A percentile compares a stretch with the other conserved stretches of the same genome.
phyloP scores from a whole-genome alignment of 2,888 invertebrate genomes.

The Idaea dimidiata region DNA sequence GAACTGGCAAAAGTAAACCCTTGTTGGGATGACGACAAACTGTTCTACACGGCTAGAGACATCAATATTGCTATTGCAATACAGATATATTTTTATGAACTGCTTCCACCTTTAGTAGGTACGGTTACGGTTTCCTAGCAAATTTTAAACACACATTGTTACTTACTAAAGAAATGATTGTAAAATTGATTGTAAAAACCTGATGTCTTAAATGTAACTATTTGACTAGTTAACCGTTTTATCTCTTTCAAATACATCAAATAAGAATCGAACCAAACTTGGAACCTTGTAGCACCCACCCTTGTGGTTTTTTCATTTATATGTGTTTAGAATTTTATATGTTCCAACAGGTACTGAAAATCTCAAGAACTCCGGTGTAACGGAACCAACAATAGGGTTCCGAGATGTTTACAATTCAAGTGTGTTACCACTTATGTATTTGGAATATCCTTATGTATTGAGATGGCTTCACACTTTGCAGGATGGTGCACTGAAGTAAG shows the following conservation, averaged over 20 bases:
- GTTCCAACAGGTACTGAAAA: slow-evolving; percentile 42
- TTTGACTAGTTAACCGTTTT: neutral
- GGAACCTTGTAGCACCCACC: too few relatives aligned
- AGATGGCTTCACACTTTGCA: slow-evolving; percentile 51
- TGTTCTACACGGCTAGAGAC: slow-evolving; percentile 47
- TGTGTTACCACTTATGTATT: slow-evolving; percentile 38
- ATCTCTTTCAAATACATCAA: too few relatives aligned
- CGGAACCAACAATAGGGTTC: slow-evolving; percentile 34
- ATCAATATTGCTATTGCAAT: slow-evolving; percentile 46
- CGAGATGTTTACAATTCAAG: slow-evolving; percentile 44
- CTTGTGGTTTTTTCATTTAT: too few relatives aligned
- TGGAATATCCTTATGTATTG: slow-evolving; percentile 43
- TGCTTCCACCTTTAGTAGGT: slow-evolving; percentile 46
- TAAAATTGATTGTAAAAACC: neutral
- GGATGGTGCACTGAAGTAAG: slow-evolving; percentile 48
- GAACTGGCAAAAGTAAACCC: slow-evolving; percentile 42
- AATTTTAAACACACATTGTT: neutral
- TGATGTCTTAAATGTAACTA: neutral
- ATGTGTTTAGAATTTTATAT: neutral
- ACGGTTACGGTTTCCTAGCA: slow-evolving; percentile 3
- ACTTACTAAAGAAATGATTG: neutral
- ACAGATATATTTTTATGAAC: slow-evolving; percentile 49
- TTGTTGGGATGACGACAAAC: slow-evolving; percentile 49
- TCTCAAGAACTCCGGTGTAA: slow-evolving; percentile 37
- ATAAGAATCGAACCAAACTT: too few relatives aligned